Evolutionary conservation across 1,140 invertebrate genomes (phyloP).

Genomic region (Lithobius niger): DNA sequence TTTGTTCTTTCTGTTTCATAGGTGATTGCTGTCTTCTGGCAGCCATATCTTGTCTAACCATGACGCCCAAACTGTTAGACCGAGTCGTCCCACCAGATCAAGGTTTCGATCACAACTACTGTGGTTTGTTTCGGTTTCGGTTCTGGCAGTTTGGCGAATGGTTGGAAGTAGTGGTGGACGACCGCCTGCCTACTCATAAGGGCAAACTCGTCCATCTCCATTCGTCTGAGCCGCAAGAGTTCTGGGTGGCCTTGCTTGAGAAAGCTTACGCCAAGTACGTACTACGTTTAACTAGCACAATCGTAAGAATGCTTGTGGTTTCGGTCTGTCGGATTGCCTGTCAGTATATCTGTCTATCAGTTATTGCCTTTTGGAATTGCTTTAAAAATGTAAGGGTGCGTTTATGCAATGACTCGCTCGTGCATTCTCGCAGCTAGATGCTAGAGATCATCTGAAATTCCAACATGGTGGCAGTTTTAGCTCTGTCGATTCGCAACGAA

Average conservation of each 20-base stretch:
- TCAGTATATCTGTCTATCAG: too few species aligned
- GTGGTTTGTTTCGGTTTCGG: conserved; percentile 55
- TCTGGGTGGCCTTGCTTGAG: conserved; percentile 64
- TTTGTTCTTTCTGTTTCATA: conserved; percentile 16
- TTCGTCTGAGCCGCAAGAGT: conserved; percentile 53
- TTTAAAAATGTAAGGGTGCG: too few species aligned
- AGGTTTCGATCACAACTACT: conserved; percentile 49
- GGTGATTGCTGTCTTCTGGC: conserved; percentile 52
- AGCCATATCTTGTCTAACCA: conserved; percentile 48
- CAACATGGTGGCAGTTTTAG: too few species aligned
- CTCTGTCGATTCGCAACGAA: too few species aligned
- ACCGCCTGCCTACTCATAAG: conserved; percentile 53
- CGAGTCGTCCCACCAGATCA: conserved; percentile 53
- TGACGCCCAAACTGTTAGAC: conserved; percentile 50
- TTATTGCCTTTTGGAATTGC: too few species aligned
- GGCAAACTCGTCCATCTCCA: conserved; percentile 55
- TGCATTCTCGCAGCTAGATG: too few species aligned
- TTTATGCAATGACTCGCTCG: too few species aligned
- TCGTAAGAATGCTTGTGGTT: too few species aligned
- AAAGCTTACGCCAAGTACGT: conserved; percentile 84
- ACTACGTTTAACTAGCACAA: too few species aligned
- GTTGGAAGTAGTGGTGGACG: conserved; percentile 61
- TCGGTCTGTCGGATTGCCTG: too few species aligned
- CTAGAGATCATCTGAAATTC: too few species aligned
- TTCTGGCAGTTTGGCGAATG: conserved; percentile 66